Evolutionary conservation across 2,113 vertebrate species (phyloP).

Genomic region (Myotis lucifugus): DNA sequence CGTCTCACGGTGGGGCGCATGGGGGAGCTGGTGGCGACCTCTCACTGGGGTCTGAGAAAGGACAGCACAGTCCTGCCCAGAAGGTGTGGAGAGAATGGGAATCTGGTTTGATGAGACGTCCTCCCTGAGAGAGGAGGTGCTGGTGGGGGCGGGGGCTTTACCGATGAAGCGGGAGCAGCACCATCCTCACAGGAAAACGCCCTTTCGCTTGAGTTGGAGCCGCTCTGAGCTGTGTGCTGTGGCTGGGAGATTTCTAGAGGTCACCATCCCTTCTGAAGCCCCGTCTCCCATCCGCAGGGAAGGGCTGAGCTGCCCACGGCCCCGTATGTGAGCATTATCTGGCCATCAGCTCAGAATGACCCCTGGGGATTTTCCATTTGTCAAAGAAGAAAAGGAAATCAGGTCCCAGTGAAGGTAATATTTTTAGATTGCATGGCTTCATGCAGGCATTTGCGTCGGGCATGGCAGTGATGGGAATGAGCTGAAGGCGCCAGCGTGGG

Average conservation of each 20-base stretch:
- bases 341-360: conserved; percentile 53
- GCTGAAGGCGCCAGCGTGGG: conserved; percentile 45
- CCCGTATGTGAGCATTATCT: background rate
- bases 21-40: background rate
- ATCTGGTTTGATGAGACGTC: background rate
- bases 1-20: rapidly evolving
- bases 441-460: conserved; percentile 64
- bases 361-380: conserved; percentile 78
- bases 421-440: conserved; percentile 80
- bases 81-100: background rate
- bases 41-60: rapidly evolving
- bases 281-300: background rate
- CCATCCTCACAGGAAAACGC: background rate
- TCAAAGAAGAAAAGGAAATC: conserved; percentile 80
- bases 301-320: background rate
- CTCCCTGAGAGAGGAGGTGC: background rate
- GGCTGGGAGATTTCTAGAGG: background rate
- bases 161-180: background rate
- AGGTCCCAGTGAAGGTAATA: conserved; percentile 76
- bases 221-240: background rate
- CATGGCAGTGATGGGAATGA: conserved; percentile 25
- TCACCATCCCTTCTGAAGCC: background rate
- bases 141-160: background rate
- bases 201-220: background rate
- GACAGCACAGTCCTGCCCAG: background rate